These are phyloP conservation scores for Alexandromys fortis DNA, from an alignment of 2,113 vertebrate species.

Conservation along the genomic window DNA sequence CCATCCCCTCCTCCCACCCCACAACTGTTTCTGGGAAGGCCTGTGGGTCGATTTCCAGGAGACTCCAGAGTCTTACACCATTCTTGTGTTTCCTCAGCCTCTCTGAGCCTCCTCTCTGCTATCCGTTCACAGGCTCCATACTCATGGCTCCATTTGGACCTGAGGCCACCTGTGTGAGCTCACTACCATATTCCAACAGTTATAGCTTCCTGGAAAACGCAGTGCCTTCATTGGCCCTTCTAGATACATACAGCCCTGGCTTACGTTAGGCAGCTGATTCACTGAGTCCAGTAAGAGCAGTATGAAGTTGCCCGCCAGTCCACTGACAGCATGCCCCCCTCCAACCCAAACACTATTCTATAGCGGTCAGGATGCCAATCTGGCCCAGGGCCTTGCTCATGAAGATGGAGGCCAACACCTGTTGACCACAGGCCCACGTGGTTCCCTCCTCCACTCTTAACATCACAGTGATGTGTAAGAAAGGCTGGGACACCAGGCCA, in stretches of 20 bases:
- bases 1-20: no score
- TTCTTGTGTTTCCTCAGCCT: background rate
- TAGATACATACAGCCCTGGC: background rate
- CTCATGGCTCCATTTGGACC: background rate
- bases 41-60: background rate
- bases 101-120: background rate
- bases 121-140: fast-evolving
- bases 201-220: background rate
- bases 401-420: background rate
- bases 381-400: background rate
- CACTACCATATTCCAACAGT: background rate
- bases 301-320: background rate
- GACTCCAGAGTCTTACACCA: background rate
- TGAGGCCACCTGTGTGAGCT: background rate
- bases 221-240: background rate
- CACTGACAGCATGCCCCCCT: background rate
- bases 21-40: background rate
- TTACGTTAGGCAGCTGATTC: background rate
- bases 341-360: background rate
- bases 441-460: background rate
- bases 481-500: background rate
- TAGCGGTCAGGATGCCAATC: background rate
- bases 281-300: background rate
- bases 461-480: background rate
- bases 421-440: background rate